phyloP scores from a whole-genome alignment of 2,797 vertebrate species.

The Malurus splendens region DNA sequence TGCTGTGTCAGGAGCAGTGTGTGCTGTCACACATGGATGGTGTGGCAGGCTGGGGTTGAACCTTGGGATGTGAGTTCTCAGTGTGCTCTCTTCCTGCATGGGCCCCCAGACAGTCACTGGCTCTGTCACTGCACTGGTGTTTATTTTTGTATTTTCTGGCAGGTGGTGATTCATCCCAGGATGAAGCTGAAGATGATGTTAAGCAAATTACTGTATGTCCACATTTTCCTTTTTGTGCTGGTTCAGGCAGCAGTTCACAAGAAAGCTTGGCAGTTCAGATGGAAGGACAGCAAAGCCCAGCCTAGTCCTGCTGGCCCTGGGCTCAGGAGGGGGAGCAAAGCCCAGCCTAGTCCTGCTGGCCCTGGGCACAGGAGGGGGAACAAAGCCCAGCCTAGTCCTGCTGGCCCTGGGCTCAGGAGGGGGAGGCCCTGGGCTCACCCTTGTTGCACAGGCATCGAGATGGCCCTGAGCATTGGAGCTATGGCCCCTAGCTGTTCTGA shows the following conservation, averaged over 20 bases:
- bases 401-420: background rate
- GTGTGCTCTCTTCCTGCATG: background rate
- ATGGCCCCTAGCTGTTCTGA: background rate
- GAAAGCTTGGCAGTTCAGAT: background rate
- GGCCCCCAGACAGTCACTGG: background rate
- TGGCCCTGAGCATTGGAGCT: background rate
- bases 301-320: background rate
- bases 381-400: background rate
- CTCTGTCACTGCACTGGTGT: background rate
- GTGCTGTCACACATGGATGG: background rate
- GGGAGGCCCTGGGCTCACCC: background rate
- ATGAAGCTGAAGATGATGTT: slow-evolving; percentile 92
- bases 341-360: background rate
- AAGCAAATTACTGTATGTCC: slow-evolving; percentile 92
- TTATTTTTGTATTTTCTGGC: slow-evolving; percentile 9
- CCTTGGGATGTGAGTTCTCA: background rate
- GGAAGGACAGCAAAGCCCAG: background rate
- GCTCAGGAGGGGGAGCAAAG: background rate
- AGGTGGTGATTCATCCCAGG: slow-evolving; percentile 98
- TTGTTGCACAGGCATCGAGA: background rate
- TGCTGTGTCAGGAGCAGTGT: background rate
- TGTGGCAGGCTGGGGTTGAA: background rate
- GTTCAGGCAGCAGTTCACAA: background rate
- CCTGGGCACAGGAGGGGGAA: background rate
- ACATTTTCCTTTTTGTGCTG: background rate